A percentile compares a stretch with the other conserved stretches of the same genome.
Evolutionary conservation across 2,113 vertebrate genomes (phyloP).

Genomic region (Pygoscelis adeliae): DNA sequence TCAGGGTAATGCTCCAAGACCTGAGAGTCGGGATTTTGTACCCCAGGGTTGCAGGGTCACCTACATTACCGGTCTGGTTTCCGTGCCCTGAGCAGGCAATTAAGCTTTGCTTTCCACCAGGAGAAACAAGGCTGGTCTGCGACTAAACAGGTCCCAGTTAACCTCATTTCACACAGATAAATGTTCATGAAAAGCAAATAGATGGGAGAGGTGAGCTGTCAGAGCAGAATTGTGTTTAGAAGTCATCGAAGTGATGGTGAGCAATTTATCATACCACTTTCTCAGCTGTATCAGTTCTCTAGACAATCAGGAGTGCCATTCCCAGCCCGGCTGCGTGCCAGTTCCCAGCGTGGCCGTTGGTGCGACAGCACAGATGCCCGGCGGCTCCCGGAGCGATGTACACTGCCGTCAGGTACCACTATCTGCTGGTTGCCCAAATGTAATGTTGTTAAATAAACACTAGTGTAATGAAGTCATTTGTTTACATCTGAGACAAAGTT

Average conservation of each 20-base stretch:
- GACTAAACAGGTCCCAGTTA: background rate
- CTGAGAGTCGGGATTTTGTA: rapidly evolving
- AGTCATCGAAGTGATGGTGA: background rate
- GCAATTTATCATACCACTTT: too few relatives aligned
- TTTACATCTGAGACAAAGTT: background rate
- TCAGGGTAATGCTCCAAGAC: background rate
- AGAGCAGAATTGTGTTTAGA: background rate
- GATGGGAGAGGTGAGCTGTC: background rate
- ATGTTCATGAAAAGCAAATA: background rate
- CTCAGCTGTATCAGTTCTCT: background rate
- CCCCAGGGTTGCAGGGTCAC: too few relatives aligned
- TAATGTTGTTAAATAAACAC: background rate
- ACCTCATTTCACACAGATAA: background rate
- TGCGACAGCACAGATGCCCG: rapidly evolving
- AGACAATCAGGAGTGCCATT: background rate
- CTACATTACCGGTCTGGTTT: too few relatives aligned
- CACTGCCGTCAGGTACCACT: rapidly evolving
- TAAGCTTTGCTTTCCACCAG: background rate
- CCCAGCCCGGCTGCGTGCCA: background rate
- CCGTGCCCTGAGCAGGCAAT: background rate
- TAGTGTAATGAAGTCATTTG: rapidly evolving
- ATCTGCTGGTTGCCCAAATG: background rate
- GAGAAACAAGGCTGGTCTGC: background rate
- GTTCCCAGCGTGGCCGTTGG: rapidly evolving
- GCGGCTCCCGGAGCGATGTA: rapidly evolving